Evolutionary conservation across 2,888 invertebrate species (phyloP).

Genomic region (Flexamia atlantica): DNA sequence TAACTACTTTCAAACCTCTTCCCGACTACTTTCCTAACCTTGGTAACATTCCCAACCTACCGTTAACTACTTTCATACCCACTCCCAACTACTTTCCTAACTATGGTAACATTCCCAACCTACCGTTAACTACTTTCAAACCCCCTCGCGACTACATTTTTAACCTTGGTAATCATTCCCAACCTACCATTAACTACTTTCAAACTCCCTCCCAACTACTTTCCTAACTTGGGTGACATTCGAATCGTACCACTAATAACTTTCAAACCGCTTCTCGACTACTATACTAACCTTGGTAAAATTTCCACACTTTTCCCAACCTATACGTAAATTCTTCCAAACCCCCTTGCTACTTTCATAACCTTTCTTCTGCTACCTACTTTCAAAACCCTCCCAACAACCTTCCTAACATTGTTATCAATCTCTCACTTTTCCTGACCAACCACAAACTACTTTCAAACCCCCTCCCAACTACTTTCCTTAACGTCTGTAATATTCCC

Average conservation of each 20-base stretch:
- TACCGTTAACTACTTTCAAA: not conserved
- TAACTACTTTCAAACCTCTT: not conserved
- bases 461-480: not conserved
- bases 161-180: slow-evolving; percentile 65
- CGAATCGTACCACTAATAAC: slow-evolving; percentile 64
- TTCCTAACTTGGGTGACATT: slow-evolving; percentile 1
- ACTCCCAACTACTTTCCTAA: slow-evolving; percentile 76
- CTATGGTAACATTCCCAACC: not conserved
- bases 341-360: too few species aligned
- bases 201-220: not conserved
- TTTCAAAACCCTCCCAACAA: not conserved
- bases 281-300: slow-evolving; percentile 31
- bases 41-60: slow-evolving; percentile 10
- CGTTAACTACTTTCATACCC: slow-evolving; percentile 75
- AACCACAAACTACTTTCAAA: not conserved
- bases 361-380: slow-evolving; percentile 18
- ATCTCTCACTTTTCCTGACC: too few species aligned
- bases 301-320: too few species aligned
- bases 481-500: not conserved
- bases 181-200: slow-evolving; percentile 23
- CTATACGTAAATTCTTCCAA: too few species aligned
- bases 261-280: not conserved
- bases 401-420: too few species aligned
- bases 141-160: slow-evolving; percentile 73
- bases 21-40: not conserved